Evolutionary conservation across 2,888 invertebrate genomes (phyloP), one percentile per base, ranked within the genome.

Genomic region (Eudasyphora cyanicolor): DNA sequence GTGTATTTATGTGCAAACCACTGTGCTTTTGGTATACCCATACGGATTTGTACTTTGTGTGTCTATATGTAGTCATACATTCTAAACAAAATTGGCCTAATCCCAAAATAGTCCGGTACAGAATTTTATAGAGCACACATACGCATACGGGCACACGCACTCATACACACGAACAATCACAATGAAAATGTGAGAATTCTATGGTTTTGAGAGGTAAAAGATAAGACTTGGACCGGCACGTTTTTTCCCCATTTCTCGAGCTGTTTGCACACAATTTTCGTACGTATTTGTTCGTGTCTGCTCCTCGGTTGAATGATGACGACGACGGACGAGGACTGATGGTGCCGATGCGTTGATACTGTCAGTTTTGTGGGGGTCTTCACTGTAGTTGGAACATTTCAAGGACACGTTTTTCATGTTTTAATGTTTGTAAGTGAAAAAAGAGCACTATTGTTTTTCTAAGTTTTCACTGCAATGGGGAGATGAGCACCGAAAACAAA

Each of bases 321-420:
- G n/a, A n/a, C n/a, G n/a, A n/a, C n/a, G n/a, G n/a, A 32, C 32
- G 17, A 8, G 14, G 57, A 57, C n/a, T 17, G 57, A 14, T 57
- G 27, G 27, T 67, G 67, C 17, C 38, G n/a, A 12, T 67, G 7
- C 38, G 12, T 57, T 64, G 17, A 19, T 27, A 21, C 35, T 64
- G 45, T 45, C 45, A 45, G 45, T 45, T 45, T 45, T 45, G 45
- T n/a, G 45, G 35, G 62, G 17, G n/a, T 8, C 14, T 14, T 42
- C 67, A 67, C 67, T 42, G 67, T 64, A 67, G 67, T 67, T 67
- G 67, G n/a, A 67, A 67, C 24, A 19, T 67, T 67, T 42, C 67
- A 67, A 67, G 67, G 67, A 21, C 38, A 67, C 42, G 67, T 17
- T 21, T 24, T 62, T 67, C 42, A 42, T 67, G 67, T 67, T n/a